phyloP scores from a whole-genome alignment of 2,888 invertebrate species.

The Slavum lentiscoides region DNA sequence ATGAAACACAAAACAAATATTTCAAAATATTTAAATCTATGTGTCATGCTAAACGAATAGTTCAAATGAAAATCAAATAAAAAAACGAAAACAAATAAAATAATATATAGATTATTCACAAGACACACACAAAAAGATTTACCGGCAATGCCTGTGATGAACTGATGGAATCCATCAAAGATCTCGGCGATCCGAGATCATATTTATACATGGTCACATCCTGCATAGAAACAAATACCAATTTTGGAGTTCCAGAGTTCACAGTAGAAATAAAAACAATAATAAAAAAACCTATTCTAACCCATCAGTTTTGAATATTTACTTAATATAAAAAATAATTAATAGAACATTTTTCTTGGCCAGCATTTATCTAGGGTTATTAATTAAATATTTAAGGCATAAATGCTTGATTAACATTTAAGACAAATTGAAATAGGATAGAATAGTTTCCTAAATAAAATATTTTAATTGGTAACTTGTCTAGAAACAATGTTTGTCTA shows the following conservation, averaged over 20 bases:
- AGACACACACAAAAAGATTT: conserved; percentile 53
- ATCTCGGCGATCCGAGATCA: conserved; percentile 53
- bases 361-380: conserved; percentile 38
- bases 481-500: conserved; percentile 37
- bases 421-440: conserved; percentile 40
- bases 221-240: conserved; percentile 53
- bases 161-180: conserved; percentile 52
- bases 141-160: conserved; percentile 53
- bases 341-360: conserved; percentile 27
- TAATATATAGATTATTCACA: conserved; percentile 49
- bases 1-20: conserved; percentile 51
- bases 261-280: conserved; percentile 37
- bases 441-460: conserved; percentile 45
- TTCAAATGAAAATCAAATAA: conserved; percentile 52
- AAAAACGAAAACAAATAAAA: conserved; percentile 52
- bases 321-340: conserved; percentile 24
- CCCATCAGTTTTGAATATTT: conserved; percentile 42
- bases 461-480: conserved; percentile 31
- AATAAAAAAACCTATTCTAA: conserved; percentile 40
- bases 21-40: conserved; percentile 51
- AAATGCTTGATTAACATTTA: conserved; percentile 48
- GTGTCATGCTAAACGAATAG: conserved; percentile 52
- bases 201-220: conserved; percentile 53
- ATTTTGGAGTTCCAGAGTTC: conserved; percentile 52
- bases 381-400: conserved; percentile 51